These are phyloP conservation scores for Opisthograptis luteolata DNA, from an alignment of 2,888 invertebrate species.

Conservation along the genomic window DNA sequence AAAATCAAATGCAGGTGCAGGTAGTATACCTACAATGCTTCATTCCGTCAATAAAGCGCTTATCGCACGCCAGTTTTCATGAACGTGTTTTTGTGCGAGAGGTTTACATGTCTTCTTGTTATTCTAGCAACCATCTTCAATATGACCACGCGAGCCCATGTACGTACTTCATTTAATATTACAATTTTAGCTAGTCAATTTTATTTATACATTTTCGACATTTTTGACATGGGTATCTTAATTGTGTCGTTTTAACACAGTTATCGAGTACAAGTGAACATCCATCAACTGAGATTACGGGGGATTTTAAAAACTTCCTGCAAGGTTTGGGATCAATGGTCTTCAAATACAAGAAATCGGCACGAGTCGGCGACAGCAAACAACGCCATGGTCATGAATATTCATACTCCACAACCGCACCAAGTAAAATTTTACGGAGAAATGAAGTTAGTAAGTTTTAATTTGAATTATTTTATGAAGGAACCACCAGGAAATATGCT, in stretches of 20 bases:
- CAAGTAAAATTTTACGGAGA: slow-evolving; percentile 24
- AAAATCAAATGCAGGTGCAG: slow-evolving; percentile 2
- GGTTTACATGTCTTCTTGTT: slow-evolving; percentile 37
- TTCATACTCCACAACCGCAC: slow-evolving; percentile 22
- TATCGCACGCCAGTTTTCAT: slow-evolving; percentile 45
- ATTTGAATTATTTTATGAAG: slow-evolving; percentile 20
- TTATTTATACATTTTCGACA: too few species aligned
- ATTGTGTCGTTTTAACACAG: not conserved
- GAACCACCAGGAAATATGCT: slow-evolving; percentile 9
- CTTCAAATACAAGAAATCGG: slow-evolving; percentile 43
- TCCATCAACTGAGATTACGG: slow-evolving; percentile 30
- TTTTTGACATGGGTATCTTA: too few species aligned
- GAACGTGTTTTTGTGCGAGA: slow-evolving; percentile 43
- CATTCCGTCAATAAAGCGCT: slow-evolving; percentile 33
- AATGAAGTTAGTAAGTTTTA: slow-evolving; percentile 46
- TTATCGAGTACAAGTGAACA: not conserved
- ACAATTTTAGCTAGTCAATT: too few species aligned
- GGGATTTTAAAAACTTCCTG: slow-evolving; percentile 52
- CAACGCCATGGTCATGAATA: slow-evolving; percentile 21
- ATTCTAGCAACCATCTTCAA: slow-evolving; percentile 27
- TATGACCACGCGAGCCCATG: slow-evolving; percentile 36
- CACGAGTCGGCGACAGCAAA: slow-evolving; percentile 11
- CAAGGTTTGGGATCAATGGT: slow-evolving; percentile 50
- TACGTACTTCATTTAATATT: slow-evolving; percentile 22
- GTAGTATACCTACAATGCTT: slow-evolving; percentile 10